phyloP scores from a whole-genome alignment of 2,797 vertebrate species.

The Danio albolineatus region DNA sequence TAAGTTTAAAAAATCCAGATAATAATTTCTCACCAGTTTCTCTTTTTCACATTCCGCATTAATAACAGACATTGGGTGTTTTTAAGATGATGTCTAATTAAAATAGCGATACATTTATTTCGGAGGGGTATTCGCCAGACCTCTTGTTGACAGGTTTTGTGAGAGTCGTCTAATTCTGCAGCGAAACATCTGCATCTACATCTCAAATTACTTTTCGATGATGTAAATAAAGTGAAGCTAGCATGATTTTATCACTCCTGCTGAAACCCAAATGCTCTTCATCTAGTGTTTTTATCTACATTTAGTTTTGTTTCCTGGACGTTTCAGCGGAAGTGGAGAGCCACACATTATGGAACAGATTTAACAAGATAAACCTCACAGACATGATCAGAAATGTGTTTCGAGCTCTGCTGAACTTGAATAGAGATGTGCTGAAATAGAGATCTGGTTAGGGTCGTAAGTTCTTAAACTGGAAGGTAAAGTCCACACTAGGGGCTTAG shows the following conservation, averaged over 20 bases:
- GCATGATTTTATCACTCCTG: conserved; percentile 24
- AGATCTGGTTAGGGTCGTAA: too few relatives aligned
- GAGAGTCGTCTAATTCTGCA: background rate
- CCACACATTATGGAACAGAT: conserved; percentile 22
- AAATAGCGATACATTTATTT: too few relatives aligned
- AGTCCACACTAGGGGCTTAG: too few relatives aligned
- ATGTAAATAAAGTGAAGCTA: conserved; percentile 1
- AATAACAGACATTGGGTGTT: too few relatives aligned
- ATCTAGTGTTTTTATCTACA: conserved; percentile 4
- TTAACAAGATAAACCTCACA: background rate
- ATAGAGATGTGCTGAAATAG: background rate
- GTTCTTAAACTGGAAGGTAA: too few relatives aligned
- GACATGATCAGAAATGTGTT: background rate
- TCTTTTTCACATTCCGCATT: too few relatives aligned
- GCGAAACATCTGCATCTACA: background rate
- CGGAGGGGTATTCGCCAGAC: background rate
- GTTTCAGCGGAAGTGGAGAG: conserved; percentile 2
- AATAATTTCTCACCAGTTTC: too few relatives aligned
- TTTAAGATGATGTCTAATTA: too few relatives aligned
- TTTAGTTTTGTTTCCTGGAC: conserved; percentile 27
- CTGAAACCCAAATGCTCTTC: conserved; percentile 3
- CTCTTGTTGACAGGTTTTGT: background rate
- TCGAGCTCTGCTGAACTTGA: background rate
- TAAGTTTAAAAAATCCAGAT: too few relatives aligned
- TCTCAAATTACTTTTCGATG: background rate